Conservation (phyloP, 1,140 invertebrate genomes). For the Oncopodura yosiiana region DNA sequence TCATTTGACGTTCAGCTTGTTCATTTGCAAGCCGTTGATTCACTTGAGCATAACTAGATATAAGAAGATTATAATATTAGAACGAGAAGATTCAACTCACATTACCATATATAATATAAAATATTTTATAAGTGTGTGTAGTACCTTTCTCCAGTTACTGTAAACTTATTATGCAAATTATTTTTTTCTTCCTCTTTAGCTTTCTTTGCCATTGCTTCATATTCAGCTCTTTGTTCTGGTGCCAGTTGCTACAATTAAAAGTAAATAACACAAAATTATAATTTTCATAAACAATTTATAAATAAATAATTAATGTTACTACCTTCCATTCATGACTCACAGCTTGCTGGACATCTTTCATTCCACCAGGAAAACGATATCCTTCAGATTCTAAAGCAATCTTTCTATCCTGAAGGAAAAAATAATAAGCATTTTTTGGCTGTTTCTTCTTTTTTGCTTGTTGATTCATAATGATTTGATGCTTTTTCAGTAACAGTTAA, state of each 20-base stretch:
- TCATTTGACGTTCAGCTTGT: background rate
- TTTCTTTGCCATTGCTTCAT: conserved; percentile 28
- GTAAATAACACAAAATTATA: conserved; percentile 3
- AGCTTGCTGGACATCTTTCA: conserved; percentile 22
- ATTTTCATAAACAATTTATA: conserved; percentile 2
- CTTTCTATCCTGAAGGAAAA: conserved; percentile 32
- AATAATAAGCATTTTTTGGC: conserved; percentile 28
- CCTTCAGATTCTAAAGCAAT: conserved; percentile 23
- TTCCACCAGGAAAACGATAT: conserved; percentile 22
- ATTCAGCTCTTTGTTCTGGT: conserved; percentile 18
- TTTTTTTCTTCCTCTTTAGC: conserved; percentile 28
- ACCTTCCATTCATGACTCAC: conserved; percentile 29
- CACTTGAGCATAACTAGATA: conserved; percentile 16
- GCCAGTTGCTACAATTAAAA: conserved; percentile 25
- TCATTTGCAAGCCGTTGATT: background rate
- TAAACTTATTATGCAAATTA: conserved; percentile 33
- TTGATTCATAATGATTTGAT: background rate
- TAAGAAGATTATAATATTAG: too few relatives aligned
- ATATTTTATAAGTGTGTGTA: background rate
- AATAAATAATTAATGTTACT: conserved; percentile 2
- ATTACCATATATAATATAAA: background rate
- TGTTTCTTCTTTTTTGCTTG: conserved; percentile 30
- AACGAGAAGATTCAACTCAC: too few relatives aligned
- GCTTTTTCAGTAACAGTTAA: background rate
- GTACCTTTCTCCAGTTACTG: conserved; percentile 29